A percentile compares a stretch with the other conserved stretches of the same genome.
These are phyloP conservation scores for Heterodera carotae DNA, from an alignment of 1,140 invertebrate species.

Conservation along the genomic window DNA sequence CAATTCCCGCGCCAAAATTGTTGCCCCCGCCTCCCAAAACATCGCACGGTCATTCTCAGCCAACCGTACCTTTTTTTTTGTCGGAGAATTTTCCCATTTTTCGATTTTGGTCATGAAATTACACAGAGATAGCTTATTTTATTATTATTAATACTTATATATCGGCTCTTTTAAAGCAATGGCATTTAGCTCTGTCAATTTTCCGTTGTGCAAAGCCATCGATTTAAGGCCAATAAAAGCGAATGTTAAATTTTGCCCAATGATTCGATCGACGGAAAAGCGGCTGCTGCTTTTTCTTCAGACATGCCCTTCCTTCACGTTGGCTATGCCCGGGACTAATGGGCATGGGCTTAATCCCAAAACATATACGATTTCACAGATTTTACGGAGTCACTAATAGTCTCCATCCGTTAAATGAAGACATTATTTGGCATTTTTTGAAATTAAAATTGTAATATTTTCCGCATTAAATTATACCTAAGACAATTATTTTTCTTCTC, in stretches of 20 bases:
- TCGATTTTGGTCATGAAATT: background rate
- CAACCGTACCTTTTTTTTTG: background rate
- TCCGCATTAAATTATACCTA: too few relatives aligned
- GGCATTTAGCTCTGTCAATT: background rate
- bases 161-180: background rate
- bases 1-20: background rate
- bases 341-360: background rate
- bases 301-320: too few relatives aligned
- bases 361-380: too few relatives aligned
- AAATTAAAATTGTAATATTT: too few relatives aligned
- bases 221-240: background rate
- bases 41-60: background rate
- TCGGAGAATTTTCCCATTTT: background rate
- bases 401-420: too few relatives aligned
- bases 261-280: background rate
- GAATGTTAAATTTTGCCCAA: background rate
- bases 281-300: background rate
- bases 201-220: background rate
- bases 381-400: too few relatives aligned
- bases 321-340: background rate
- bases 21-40: background rate
- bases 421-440: too few relatives aligned
- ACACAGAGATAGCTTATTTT: background rate
- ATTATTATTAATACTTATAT: background rate
- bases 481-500: too few relatives aligned